Evolutionary conservation across 2,113 vertebrate genomes (phyloP).

Genomic region (Ciconia maguari): DNA sequence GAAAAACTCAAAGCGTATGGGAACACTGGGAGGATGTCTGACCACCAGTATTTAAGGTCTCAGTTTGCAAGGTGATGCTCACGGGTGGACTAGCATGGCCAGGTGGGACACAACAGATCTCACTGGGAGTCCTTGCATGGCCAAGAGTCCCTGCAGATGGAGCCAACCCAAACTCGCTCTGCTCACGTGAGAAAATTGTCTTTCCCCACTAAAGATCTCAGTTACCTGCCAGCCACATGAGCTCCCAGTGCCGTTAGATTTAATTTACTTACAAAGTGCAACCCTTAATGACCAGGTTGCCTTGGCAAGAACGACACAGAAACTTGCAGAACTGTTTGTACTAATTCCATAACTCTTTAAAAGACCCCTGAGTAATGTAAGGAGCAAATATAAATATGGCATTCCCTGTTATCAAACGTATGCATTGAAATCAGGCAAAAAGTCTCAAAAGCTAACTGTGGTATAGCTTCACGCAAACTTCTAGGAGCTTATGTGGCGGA

Average conservation of each 20-base stretch:
- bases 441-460: neutral
- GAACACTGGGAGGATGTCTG: neutral
- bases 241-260: neutral
- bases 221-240: neutral
- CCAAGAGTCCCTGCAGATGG: neutral
- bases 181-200: neutral
- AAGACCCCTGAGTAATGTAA: neutral
- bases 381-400: slow-evolving; percentile 21
- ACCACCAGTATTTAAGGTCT: neutral
- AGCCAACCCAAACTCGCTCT: neutral
- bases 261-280: neutral
- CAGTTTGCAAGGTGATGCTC: neutral
- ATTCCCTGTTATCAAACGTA: slow-evolving; percentile 22
- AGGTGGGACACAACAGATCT: neutral
- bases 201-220: fast-evolving
- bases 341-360: neutral
- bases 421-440: slow-evolving; percentile 37
- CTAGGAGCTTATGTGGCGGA: neutral
- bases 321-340: neutral
- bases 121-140: neutral
- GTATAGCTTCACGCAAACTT: slow-evolving; percentile 23
- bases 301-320: neutral
- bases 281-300: neutral
- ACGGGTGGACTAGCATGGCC: neutral
- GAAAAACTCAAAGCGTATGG: neutral